Conservation (phyloP, 2,797 vertebrate genomes). For the Balearica regulorum region DNA sequence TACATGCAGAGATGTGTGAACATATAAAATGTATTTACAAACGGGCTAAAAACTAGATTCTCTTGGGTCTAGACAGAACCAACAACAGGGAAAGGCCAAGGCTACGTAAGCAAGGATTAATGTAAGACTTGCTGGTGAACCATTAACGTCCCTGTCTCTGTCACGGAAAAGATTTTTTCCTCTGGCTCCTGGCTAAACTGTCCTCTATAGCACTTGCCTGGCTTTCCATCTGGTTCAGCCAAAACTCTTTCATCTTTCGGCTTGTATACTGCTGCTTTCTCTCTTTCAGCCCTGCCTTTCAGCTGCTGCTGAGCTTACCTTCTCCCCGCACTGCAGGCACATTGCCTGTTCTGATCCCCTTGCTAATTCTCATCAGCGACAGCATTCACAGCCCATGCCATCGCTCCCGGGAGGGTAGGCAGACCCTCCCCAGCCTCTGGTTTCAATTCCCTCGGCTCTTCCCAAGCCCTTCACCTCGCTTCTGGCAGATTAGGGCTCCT, state of each 20-base stretch:
- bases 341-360: neutral
- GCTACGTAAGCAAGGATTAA: neutral
- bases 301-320: neutral
- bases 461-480: neutral
- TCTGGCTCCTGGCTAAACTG: neutral
- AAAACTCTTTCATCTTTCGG: neutral
- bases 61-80: neutral
- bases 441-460: neutral
- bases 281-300: neutral
- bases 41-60: neutral
- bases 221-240: neutral
- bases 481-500: neutral
- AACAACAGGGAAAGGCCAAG: neutral
- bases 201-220: neutral
- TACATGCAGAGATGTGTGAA: rapidly evolving
- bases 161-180: neutral
- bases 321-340: neutral
- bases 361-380: neutral
- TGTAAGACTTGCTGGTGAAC: neutral
- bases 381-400: neutral
- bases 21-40: neutral
- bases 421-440: neutral
- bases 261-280: neutral
- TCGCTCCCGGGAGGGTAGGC: neutral
- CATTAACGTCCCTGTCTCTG: neutral